A percentile compares a stretch with the other conserved stretches of the same genome.
These are phyloP conservation scores for Cyprinodon variegatus DNA, from an alignment of 2,113 vertebrate genomes.

Conservation along the genomic window DNA sequence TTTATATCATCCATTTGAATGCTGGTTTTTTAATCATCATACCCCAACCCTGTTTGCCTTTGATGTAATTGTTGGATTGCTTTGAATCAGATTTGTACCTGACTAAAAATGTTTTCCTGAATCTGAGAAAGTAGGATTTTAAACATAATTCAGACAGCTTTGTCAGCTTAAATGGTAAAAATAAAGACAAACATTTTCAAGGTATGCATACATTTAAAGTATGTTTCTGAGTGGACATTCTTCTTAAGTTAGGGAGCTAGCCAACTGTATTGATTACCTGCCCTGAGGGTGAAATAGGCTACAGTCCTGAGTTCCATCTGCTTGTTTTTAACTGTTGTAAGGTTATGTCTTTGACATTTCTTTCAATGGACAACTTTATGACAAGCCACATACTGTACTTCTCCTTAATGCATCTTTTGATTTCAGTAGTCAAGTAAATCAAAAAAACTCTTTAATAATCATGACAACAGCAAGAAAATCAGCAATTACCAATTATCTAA, in stretches of 20 bases:
- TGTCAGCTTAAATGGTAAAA: neutral
- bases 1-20: neutral
- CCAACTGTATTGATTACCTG: constrained; percentile 35
- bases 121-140: neutral
- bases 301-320: neutral
- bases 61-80: neutral
- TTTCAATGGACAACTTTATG: neutral
- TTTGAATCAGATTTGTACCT: neutral
- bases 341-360: neutral
- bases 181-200: neutral
- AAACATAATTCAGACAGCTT: neutral
- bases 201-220: neutral
- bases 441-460: constrained; percentile 6
- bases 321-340: neutral
- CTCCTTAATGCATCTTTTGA: neutral
- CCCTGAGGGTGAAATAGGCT: constrained; percentile 21
- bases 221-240: constrained; percentile 6
- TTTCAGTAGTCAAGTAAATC: constrained; percentile 4
- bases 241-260: constrained; percentile 17
- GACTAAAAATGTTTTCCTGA: neutral
- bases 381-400: neutral
- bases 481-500: constrained; percentile 9
- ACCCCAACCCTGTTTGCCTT: neutral
- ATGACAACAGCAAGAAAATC: constrained; percentile 17
- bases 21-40: neutral